Evolutionary conservation across 2,113 vertebrate genomes (phyloP), one percentile per base, ranked within the genome.

Genomic region (Mus pahari): DNA sequence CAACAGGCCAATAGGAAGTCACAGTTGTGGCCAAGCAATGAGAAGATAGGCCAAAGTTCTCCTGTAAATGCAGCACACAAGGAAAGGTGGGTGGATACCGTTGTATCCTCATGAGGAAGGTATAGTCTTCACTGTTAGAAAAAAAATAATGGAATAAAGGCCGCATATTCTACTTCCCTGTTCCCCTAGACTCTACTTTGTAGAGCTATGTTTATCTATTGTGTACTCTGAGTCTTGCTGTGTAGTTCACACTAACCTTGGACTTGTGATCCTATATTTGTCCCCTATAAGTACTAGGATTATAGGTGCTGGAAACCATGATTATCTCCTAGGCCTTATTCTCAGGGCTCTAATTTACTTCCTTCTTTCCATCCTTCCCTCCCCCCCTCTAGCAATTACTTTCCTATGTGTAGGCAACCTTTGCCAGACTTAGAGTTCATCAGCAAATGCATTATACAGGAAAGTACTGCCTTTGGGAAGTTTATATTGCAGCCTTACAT

Each of bases 401-500:
- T 11, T 11, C 7, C 53, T 17, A n/a, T 36, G 24, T 64, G 7
- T 22, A 50, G 5, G 28, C 2, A 26, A 11, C 74, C 58, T 81
- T 70, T 33, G 36, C 2, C 50, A 91, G 60, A 60, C 33, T 58
- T 39, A 8, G 17, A 90, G 7, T 70, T 42, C 3, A 55, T 73
- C 3, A 50, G 7, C 71, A 90, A 31, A 55, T 60, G 66, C 39
- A 36, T 33, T 6, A 60, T 9, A 24, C 19, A 58, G 13, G 50
- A 39, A 68, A 89, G 1, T 5, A 9, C 50, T 66, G 66, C 7
- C 83, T 36, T 79, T 53, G 22, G 5, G 48, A 14, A 86, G 28
- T 36, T 55, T 64, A 62, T 1, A 0, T 17, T 42, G 33, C 7
- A 45, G 10, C 7, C 3, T 50, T 62, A 1, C 33, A 0, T 48